Conservation (phyloP, 2,797 vertebrate genomes). For the Pseudomugil gertrudae region DNA sequence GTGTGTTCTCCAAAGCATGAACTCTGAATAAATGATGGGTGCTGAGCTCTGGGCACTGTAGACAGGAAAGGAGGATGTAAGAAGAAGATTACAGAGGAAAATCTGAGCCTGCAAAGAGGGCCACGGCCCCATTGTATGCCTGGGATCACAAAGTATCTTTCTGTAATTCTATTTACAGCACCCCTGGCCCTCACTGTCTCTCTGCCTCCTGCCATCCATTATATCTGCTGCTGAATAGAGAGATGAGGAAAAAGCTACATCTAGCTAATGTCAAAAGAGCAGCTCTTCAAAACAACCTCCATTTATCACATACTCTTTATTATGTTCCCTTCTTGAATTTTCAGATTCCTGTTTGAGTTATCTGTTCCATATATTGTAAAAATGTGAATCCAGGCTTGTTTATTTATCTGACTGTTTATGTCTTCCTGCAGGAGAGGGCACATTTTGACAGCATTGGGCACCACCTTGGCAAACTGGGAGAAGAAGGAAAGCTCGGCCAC, state of each 20-base stretch:
- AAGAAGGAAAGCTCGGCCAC: conserved; percentile 95
- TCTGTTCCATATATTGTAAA: conserved; percentile 46
- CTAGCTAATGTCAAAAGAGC: conserved; percentile 74
- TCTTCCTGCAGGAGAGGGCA: conserved; percentile 88
- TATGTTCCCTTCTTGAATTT: conserved; percentile 44
- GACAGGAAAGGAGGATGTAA: conserved; percentile 70
- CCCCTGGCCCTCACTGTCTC: conserved; percentile 78
- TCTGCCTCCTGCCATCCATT: conserved; percentile 74
- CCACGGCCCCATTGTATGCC: conserved; percentile 79
- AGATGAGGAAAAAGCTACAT: conserved; percentile 72
- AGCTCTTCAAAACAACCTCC: conserved; percentile 71
- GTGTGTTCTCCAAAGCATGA: conserved; percentile 86
- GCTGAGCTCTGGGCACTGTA: conserved; percentile 81
- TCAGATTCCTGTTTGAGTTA: conserved; percentile 45
- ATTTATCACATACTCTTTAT: conserved; percentile 64
- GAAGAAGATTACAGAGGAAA: conserved; percentile 79
- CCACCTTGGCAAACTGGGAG: conserved; percentile 91
- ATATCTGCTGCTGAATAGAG: conserved; percentile 74
- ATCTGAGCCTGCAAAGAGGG: conserved; percentile 79
- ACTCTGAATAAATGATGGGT: conserved; percentile 90
- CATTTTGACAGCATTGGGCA: conserved; percentile 94
- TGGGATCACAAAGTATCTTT: conserved; percentile 80
- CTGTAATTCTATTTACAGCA: conserved; percentile 81
- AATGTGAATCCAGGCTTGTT: conserved; percentile 60
- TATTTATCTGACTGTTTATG: conserved; percentile 49